A percentile compares a stretch with the other conserved stretches of the same genome.
phyloP scores from a whole-genome alignment of 2,888 invertebrate genomes.

The Lucinisca nassula region DNA sequence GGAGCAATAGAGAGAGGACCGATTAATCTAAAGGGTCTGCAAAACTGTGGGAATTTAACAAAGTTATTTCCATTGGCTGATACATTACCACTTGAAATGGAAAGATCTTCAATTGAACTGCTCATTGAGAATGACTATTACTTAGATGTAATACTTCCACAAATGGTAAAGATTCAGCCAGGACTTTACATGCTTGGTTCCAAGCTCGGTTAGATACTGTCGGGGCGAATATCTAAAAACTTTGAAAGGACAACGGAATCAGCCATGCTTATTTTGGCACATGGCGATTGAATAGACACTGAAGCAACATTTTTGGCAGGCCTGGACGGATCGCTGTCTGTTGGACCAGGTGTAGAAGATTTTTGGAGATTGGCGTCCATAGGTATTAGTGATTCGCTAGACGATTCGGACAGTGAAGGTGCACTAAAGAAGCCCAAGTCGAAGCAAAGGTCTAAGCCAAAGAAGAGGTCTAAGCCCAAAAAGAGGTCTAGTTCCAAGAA shows the following conservation, averaged over 20 bases:
- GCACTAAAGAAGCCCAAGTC: no score
- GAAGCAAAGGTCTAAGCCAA: no score
- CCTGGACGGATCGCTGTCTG: no score
- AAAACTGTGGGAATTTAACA: background rate
- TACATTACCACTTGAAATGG: background rate
- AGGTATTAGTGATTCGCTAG: no score
- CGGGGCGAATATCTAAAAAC: background rate
- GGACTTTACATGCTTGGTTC: slow-evolving; percentile 1
- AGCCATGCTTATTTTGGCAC: background rate
- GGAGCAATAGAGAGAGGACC: background rate
- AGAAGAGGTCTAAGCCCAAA: no score
- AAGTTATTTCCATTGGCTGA: background rate
- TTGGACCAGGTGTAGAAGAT: no score
- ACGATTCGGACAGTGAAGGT: no score
- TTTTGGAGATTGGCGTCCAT: no score
- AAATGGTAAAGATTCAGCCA: no score
- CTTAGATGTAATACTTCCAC: background rate
- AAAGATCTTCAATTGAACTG: background rate
- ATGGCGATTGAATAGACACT: no score
- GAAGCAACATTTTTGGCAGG: no score
- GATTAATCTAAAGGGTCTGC: background rate
- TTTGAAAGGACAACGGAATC: background rate
- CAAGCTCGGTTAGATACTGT: background rate
- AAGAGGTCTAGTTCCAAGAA: no score
- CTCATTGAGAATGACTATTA: slow-evolving; percentile 8